A percentile compares a stretch with the other conserved stretches of the same genome.
Evolutionary conservation across 2,888 invertebrate genomes (phyloP).

Genomic region (Linnaemya tessellans): DNA sequence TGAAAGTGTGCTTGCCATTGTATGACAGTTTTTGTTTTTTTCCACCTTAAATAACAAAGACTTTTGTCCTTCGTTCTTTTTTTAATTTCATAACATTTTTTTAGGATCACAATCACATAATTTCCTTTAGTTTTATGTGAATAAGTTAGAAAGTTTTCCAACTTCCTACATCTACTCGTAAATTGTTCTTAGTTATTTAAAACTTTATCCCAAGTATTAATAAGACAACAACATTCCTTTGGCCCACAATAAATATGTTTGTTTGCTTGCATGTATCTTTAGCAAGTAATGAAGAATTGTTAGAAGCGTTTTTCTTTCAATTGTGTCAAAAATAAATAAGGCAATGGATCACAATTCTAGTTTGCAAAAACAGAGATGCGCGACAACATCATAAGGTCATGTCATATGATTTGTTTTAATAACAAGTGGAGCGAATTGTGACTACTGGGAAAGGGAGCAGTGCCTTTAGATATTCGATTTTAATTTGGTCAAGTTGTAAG

Average conservation of each 20-base stretch:
- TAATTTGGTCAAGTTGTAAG: too few species aligned
- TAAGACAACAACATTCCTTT: background rate
- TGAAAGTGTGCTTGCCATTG: background rate
- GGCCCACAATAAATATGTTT: background rate
- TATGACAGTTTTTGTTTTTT: background rate
- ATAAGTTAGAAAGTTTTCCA: background rate
- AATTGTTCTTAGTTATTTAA: conserved; percentile 1
- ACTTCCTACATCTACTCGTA: background rate
- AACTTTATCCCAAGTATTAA: background rate
- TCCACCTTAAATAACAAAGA: background rate
- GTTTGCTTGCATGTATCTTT: background rate
- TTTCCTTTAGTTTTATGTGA: conserved; percentile 2
- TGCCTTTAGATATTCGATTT: too few species aligned
- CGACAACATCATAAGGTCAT: background rate
- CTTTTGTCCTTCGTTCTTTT: background rate
- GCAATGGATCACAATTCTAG: background rate
- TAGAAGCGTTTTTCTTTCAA: background rate
- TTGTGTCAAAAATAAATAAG: background rate
- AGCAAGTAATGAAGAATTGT: background rate
- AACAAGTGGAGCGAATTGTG: too few species aligned
- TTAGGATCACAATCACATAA: background rate
- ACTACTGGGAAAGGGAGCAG: too few species aligned
- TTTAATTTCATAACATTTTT: background rate
- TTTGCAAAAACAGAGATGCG: background rate
- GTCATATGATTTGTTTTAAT: background rate